Percentiles rank a stretch among this genome's conserved stretches.
These are phyloP conservation scores for Fratercula arctica DNA, from an alignment of 2,797 vertebrate species.

Conservation along the genomic window DNA sequence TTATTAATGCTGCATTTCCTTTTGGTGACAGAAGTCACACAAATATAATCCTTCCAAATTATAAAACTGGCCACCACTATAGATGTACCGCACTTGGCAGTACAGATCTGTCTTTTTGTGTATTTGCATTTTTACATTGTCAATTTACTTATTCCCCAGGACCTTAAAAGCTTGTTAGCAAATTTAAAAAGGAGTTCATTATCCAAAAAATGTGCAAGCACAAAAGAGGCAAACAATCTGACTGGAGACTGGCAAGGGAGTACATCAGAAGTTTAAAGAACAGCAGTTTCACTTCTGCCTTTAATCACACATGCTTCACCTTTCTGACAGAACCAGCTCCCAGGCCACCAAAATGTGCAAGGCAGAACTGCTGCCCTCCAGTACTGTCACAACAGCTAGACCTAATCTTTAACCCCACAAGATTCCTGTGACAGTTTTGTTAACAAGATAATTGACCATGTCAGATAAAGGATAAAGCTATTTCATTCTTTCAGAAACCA, in stretches of 20 bases:
- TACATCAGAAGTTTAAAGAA: neutral
- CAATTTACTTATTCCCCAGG: neutral
- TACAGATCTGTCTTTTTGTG: neutral
- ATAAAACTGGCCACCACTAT: neutral
- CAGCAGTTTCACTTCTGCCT: neutral
- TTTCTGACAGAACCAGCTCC: neutral
- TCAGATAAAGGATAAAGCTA: neutral
- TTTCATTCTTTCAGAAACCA: neutral
- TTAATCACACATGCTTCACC: fast-evolving
- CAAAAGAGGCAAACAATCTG: neutral
- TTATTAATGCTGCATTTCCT: neutral
- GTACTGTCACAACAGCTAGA: neutral
- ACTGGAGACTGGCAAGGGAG: neutral
- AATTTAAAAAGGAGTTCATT: neutral
- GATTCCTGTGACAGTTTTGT: neutral
- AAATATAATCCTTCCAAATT: neutral
- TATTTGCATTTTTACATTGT: neutral
- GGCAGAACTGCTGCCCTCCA: neutral
- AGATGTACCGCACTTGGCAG: neutral
- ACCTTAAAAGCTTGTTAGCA: neutral
- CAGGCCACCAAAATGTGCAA: fast-evolving
- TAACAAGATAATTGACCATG: neutral
- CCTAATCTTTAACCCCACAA: neutral
- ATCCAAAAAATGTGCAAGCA: neutral
- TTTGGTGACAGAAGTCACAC: neutral